Conservation (phyloP, 2,113 vertebrate genomes). For the Rhizomys pruinosus region DNA sequence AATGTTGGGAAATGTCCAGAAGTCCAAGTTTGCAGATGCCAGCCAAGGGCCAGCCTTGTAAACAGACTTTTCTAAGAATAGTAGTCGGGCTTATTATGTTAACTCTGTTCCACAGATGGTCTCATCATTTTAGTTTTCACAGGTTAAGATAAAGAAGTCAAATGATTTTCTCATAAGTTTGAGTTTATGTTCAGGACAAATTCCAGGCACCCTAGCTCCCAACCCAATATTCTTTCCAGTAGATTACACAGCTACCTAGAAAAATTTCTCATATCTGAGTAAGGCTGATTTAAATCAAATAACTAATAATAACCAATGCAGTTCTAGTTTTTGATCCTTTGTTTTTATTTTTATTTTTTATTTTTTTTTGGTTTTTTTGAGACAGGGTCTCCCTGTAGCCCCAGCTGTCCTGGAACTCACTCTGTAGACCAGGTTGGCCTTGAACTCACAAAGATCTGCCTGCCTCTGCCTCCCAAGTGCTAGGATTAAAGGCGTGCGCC, state of each 20-base stretch:
- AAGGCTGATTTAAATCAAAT: conserved; percentile 20
- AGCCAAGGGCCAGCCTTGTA: background rate
- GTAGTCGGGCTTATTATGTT: background rate
- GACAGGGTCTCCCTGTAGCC: no score
- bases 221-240: background rate
- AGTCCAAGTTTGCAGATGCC: conserved; percentile 8
- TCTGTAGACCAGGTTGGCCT: no score
- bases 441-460: no score
- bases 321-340: background rate
- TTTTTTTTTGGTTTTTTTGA: no score
- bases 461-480: no score
- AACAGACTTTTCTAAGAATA: conserved; percentile 13
- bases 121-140: background rate
- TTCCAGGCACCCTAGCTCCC: background rate
- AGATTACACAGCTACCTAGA: background rate
- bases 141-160: conserved; percentile 43
- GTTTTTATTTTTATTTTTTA: no score
- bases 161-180: conserved; percentile 10
- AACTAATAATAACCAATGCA: background rate
- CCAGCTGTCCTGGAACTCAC: no score
- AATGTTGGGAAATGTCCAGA: background rate
- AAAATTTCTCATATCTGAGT: conserved; percentile 6
- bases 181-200: conserved; percentile 18
- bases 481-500: no score
- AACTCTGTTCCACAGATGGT: background rate